These are phyloP conservation scores for Microctonus brassicae DNA, from an alignment of 2,888 invertebrate genomes.

Conservation along the genomic window DNA sequence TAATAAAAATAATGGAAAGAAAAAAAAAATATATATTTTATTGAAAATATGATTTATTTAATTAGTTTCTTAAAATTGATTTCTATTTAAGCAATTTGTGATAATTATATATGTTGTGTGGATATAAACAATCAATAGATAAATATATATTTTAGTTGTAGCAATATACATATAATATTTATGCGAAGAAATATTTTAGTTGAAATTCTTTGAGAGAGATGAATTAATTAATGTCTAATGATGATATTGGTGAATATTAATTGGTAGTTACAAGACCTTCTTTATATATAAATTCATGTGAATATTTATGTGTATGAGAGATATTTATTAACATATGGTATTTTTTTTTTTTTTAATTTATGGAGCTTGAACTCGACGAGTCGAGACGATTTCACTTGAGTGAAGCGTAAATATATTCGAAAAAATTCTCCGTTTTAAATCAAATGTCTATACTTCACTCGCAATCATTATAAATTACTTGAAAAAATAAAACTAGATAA, in stretches of 20 bases:
- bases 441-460: neutral
- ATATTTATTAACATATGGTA: neutral
- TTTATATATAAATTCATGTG: neutral
- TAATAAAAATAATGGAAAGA: too few species aligned
- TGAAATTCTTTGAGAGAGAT: neutral
- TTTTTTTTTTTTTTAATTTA: neutral
- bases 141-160: neutral
- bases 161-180: neutral
- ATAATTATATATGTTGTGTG: neutral
- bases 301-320: neutral
- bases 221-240: slow-evolving; percentile 1
- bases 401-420: neutral
- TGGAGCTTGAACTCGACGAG: neutral
- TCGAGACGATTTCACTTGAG: slow-evolving; percentile 1
- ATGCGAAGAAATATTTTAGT: neutral
- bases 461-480: neutral
- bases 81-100: neutral
- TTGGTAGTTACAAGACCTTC: neutral
- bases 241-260: slow-evolving; percentile 1
- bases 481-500: neutral
- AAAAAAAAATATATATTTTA: too few species aligned
- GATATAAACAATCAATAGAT: neutral
- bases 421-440: neutral
- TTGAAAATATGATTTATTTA: neutral
- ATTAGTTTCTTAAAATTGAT: neutral